These are phyloP conservation scores for Heliconius nattereri DNA, from an alignment of 1,140 invertebrate genomes.

Conservation along the genomic window DNA sequence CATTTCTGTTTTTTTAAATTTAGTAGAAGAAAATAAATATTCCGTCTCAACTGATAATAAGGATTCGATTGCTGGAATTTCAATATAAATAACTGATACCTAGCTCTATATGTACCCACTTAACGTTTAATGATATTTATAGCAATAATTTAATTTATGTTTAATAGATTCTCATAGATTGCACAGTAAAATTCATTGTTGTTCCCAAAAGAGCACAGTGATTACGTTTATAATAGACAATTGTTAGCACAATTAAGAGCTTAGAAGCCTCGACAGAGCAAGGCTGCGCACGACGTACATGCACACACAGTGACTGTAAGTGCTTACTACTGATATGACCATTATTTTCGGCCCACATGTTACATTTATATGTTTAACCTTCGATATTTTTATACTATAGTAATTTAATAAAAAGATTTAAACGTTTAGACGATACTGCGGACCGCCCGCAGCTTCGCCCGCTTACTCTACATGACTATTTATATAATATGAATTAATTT, in stretches of 20 bases:
- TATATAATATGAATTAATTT: no score
- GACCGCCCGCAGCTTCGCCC: no score
- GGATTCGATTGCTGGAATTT: no score
- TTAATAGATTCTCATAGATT: conserved; percentile 44
- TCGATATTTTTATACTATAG: neutral
- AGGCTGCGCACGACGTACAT: conserved; percentile 44
- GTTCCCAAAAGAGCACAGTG: conserved; percentile 50
- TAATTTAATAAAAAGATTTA: neutral
- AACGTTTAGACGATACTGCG: no score
- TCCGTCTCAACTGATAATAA: no score
- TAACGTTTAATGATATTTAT: conserved; percentile 11
- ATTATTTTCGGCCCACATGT: neutral
- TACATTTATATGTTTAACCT: neutral
- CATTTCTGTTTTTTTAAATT: no score
- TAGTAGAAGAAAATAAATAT: no score
- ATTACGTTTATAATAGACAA: conserved; percentile 59
- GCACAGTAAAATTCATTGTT: conserved; percentile 49
- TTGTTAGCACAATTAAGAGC: conserved; percentile 74
- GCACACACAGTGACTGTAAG: neutral
- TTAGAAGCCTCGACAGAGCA: conserved; percentile 53
- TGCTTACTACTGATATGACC: neutral
- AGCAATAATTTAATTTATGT: conserved; percentile 31
- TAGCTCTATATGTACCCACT: neutral
- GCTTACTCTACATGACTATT: no score
- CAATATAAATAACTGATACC: no score